phyloP scores from a whole-genome alignment of 2,888 invertebrate genomes.

The Dyspetes luteomarginatus region DNA sequence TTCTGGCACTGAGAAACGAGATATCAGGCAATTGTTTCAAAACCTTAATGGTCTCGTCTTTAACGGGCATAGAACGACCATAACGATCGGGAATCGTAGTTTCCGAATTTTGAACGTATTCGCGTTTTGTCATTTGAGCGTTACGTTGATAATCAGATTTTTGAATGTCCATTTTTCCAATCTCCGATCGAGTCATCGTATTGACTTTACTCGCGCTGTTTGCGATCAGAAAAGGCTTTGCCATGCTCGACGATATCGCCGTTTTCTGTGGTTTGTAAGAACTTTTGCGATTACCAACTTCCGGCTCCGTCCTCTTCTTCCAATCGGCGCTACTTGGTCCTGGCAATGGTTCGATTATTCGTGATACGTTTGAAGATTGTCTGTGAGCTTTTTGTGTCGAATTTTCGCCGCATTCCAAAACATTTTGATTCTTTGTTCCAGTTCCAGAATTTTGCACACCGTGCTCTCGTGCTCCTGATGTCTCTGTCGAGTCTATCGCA shows the following conservation, averaged over 20 bases:
- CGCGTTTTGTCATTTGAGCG: conserved; percentile 64
- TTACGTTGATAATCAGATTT: conserved; percentile 56
- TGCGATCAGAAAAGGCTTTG: conserved; percentile 65
- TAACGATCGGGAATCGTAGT: conserved; percentile 78
- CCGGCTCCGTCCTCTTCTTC: conserved; percentile 74
- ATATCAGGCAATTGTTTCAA: conserved; percentile 81
- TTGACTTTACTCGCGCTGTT: conserved; percentile 62
- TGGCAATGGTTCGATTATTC: conserved; percentile 80
- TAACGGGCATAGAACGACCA: conserved; percentile 78
- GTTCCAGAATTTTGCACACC: conserved; percentile 45
- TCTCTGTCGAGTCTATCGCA: conserved; percentile 70
- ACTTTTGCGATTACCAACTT: conserved; percentile 56
- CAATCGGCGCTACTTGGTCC: conserved; percentile 77
- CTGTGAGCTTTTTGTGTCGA: conserved; percentile 66
- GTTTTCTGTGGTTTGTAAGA: conserved; percentile 54
- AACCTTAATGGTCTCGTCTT: conserved; percentile 78
- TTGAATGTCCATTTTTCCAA: conserved; percentile 57
- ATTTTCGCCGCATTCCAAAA: conserved; percentile 58
- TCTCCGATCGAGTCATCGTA: conserved; percentile 49
- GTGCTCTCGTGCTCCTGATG: conserved; percentile 67
- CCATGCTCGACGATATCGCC: conserved; percentile 30
- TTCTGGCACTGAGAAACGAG: conserved; percentile 81
- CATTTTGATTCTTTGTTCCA: conserved; percentile 61
- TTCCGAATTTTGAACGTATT: conserved; percentile 69
- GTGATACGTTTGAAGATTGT: conserved; percentile 69